Evolutionary conservation across 1,140 invertebrate genomes (phyloP).

Genomic region (Hydropsyche tenuis): DNA sequence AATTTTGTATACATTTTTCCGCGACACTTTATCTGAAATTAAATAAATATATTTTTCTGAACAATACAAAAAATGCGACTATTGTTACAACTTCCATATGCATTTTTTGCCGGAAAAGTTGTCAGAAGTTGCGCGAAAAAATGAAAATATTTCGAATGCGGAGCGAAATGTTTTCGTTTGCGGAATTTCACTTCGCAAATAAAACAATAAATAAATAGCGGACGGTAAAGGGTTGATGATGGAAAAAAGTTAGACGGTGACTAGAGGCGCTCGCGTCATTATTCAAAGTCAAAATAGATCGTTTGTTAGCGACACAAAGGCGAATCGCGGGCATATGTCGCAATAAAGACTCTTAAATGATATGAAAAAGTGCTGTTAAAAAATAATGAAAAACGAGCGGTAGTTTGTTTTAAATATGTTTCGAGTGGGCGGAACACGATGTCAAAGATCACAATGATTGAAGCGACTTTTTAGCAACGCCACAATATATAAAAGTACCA

Average conservation of each 20-base stretch:
- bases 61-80: too few relatives aligned
- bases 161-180: neutral
- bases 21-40: too few relatives aligned
- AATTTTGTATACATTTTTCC: too few relatives aligned
- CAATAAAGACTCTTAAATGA: slow-evolving; percentile 21
- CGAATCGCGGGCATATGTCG: slow-evolving; percentile 15
- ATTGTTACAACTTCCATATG: too few relatives aligned
- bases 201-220: neutral
- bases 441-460: too few relatives aligned
- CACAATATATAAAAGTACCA: too few relatives aligned
- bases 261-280: slow-evolving; percentile 3
- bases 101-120: too few relatives aligned
- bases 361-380: neutral
- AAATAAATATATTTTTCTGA: too few relatives aligned
- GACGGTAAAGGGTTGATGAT: slow-evolving; percentile 8
- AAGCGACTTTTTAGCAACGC: too few relatives aligned
- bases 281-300: slow-evolving; percentile 29
- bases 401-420: neutral
- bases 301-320: slow-evolving; percentile 17
- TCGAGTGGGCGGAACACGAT: too few relatives aligned
- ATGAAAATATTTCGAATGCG: too few relatives aligned
- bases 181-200: neutral
- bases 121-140: too few relatives aligned
- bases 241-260: slow-evolving; percentile 4
- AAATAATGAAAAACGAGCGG: neutral